A percentile compares a stretch with the other conserved stretches of the same genome.
phyloP scores from a whole-genome alignment of 2,797 vertebrate species.

The Hemibagrus guttatus region DNA sequence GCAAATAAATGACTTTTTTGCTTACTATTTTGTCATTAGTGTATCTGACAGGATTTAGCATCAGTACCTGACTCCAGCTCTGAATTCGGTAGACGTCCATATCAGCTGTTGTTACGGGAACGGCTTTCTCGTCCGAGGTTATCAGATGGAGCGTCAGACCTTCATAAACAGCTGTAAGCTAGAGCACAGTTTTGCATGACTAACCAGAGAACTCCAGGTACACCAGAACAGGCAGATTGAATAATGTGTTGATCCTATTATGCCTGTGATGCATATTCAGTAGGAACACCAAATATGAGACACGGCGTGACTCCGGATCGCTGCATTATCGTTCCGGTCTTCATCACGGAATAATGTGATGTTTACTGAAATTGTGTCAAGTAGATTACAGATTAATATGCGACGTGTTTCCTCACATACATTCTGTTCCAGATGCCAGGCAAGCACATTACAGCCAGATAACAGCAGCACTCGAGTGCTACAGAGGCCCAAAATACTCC shows the following conservation, averaged over 20 bases:
- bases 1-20: neutral
- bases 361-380: conserved; percentile 78
- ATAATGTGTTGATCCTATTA: conserved; percentile 74
- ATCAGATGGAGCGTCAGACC: neutral
- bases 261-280: conserved; percentile 76
- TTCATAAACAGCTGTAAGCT: conserved; percentile 52
- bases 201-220: conserved; percentile 66
- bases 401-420: conserved; percentile 58
- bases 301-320: conserved; percentile 69
- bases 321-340: conserved; percentile 70
- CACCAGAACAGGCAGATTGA: conserved; percentile 70
- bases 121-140: neutral
- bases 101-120: neutral
- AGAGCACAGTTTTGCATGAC: conserved; percentile 64
- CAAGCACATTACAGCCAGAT: conserved; percentile 35
- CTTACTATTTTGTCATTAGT: neutral
- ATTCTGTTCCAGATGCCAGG: conserved; percentile 61
- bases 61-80: neutral
- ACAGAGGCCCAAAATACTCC: conserved; percentile 28
- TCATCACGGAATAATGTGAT: conserved; percentile 76
- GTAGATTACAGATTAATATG: conserved; percentile 77
- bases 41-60: neutral
- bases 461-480: conserved; percentile 28
- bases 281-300: conserved; percentile 71
- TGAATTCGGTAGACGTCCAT: neutral